Conservation (phyloP, 2,888 invertebrate genomes). For the Lycocerus yunnanus region DNA sequence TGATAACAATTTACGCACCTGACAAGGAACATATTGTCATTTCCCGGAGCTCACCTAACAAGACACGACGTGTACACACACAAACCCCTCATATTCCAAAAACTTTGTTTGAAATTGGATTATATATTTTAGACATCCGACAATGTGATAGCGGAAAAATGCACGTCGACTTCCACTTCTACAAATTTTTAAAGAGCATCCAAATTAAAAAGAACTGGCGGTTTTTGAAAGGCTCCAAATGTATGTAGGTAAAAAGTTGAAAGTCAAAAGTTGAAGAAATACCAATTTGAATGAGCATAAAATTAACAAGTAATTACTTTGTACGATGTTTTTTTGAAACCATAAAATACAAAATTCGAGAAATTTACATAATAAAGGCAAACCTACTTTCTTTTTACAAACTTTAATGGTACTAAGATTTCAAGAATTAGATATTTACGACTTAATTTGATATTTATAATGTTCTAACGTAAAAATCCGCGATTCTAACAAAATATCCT, state of each 20-base stretch:
- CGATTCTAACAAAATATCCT: conserved; percentile 9
- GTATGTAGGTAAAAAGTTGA: neutral
- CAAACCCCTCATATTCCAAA: conserved; percentile 28
- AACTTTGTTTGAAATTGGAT: conserved; percentile 40
- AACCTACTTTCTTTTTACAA: conserved; percentile 20
- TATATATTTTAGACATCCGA: conserved; percentile 35
- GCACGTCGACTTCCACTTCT: neutral
- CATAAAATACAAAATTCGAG: conserved; percentile 1
- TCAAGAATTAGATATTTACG: conserved; percentile 13
- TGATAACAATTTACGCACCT: conserved; percentile 51
- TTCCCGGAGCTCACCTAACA: conserved; percentile 31
- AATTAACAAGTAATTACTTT: neutral
- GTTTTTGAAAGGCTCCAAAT: neutral
- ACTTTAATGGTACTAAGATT: conserved; percentile 15
- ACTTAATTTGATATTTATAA: conserved; percentile 20
- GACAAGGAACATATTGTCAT: conserved; percentile 50
- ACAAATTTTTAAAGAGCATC: neutral
- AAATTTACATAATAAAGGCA: conserved; percentile 6
- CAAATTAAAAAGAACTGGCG: neutral
- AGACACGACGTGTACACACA: conserved; percentile 33
- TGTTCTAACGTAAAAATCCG: conserved; percentile 17
- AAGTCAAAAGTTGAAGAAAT: neutral
- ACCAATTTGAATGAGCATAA: neutral
- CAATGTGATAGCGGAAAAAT: conserved; percentile 5
- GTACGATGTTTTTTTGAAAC: neutral